phyloP scores from a whole-genome alignment of 1,140 invertebrate species.

The Brachionus plicatilis region DNA sequence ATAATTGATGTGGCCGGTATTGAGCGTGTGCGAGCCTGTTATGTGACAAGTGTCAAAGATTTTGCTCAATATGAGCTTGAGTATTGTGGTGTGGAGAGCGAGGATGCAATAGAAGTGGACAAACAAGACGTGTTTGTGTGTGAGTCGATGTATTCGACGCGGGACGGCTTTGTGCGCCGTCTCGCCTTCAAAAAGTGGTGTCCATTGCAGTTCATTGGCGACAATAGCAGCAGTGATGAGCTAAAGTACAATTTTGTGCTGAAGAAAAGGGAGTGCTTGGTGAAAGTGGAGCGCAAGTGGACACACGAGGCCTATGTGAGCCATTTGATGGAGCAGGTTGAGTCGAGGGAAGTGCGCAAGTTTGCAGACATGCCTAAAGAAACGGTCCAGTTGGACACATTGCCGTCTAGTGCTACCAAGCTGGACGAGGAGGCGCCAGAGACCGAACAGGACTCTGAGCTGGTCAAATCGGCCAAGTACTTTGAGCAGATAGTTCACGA shows the following conservation, averaged over 20 bases:
- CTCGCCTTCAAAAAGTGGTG: conserved; percentile 10
- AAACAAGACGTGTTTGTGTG: neutral
- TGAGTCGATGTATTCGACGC: neutral
- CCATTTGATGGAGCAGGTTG: neutral
- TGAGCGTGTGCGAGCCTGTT: neutral
- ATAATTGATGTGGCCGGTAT: neutral
- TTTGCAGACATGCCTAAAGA: neutral
- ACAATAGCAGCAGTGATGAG: neutral
- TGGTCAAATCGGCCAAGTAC: neutral
- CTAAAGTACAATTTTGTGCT: neutral
- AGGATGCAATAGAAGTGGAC: neutral
- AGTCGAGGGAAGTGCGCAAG: neutral
- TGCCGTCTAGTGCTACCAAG: neutral
- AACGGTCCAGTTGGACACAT: neutral
- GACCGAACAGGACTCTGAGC: neutral
- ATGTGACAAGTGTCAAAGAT: neutral
- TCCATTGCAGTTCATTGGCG: neutral
- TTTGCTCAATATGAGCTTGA: neutral
- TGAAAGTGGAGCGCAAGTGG: neutral
- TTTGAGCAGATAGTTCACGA: neutral
- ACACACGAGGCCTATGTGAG: neutral
- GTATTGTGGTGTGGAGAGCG: neutral
- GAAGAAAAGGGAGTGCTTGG: neutral
- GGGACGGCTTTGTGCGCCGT: neutral
- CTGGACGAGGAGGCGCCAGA: neutral